Percentiles rank a stretch among this genome's conserved stretches.
Conservation (phyloP, 2,797 vertebrate species). For the Siniperca scherzeri region DNA sequence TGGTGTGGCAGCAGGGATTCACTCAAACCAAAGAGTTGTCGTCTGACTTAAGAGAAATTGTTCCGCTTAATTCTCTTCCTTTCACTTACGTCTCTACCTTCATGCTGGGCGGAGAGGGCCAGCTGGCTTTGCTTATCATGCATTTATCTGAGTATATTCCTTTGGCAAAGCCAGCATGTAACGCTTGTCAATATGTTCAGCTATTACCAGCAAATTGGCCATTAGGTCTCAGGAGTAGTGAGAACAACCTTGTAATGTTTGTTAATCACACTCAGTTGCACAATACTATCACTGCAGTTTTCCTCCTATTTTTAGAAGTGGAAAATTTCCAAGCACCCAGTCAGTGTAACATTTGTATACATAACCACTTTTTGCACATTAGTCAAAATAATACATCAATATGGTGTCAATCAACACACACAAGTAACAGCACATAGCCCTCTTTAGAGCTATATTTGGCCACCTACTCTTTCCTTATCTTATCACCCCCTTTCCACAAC, state of each 20-base stretch:
- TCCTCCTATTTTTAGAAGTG: conserved; percentile 37
- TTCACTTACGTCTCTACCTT: conserved; percentile 35
- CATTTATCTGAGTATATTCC: conserved; percentile 68
- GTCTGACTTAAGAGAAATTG: conserved; percentile 9
- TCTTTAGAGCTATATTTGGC: conserved; percentile 23
- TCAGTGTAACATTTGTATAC: conserved; percentile 25
- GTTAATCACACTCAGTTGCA: conserved; percentile 53
- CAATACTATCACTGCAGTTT: conserved; percentile 31
- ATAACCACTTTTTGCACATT: conserved; percentile 35
- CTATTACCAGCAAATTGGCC: conserved; percentile 62
- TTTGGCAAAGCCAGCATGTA: conserved; percentile 59
- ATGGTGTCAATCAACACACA: conserved; percentile 17
- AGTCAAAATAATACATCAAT: conserved; percentile 19
- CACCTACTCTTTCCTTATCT: conserved; percentile 8
- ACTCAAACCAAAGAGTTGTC: conserved; percentile 6
- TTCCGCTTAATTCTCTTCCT: conserved; percentile 43
- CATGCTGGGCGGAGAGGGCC: conserved; percentile 32
- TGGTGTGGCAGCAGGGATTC: conserved; percentile 9
- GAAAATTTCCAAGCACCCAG: conserved; percentile 22
- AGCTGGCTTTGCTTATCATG: conserved; percentile 66
- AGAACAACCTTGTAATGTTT: conserved; percentile 48
- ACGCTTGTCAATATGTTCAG: conserved; percentile 52
- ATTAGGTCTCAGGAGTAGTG: conserved; percentile 48
- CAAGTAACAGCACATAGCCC: neutral
- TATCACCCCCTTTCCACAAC: conserved; percentile 22